These are phyloP conservation scores for Mormyrops attenuatus DNA, from an alignment of 2,797 vertebrate species.

Conservation along the genomic window DNA sequence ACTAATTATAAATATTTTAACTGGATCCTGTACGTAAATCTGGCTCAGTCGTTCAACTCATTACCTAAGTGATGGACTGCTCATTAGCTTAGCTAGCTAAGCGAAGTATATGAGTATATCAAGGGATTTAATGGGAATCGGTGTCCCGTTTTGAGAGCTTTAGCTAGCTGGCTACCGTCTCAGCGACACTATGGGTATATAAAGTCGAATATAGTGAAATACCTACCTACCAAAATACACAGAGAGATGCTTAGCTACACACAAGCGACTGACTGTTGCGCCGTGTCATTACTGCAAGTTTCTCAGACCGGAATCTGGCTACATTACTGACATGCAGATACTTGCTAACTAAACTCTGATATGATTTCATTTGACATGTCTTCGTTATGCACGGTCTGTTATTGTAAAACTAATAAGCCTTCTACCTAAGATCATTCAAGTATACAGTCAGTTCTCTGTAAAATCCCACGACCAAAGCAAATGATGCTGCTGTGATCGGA, in stretches of 20 bases:
- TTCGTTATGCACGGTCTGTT: neutral
- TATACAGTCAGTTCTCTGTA: neutral
- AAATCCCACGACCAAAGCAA: neutral
- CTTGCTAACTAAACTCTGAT: neutral
- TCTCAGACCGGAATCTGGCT: neutral
- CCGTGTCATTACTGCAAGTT: neutral
- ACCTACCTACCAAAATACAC: neutral
- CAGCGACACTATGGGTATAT: neutral
- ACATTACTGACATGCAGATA: neutral
- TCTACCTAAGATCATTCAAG: neutral
- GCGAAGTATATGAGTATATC: neutral
- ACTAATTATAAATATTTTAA: neutral
- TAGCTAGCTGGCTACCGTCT: neutral
- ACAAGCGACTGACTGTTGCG: neutral
- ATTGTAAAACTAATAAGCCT: neutral
- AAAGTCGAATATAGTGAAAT: neutral
- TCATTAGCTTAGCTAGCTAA: neutral
- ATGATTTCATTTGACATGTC: neutral
- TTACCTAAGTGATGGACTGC: neutral
- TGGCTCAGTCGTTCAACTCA: neutral
- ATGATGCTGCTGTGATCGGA: neutral
- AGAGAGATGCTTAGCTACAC: neutral
- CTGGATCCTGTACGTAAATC: neutral
- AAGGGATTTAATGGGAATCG: neutral
- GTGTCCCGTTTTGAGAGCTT: neutral